Base-by-base conservation (phyloP, 2,888 invertebrate species). In the Thereva unica region DNA sequence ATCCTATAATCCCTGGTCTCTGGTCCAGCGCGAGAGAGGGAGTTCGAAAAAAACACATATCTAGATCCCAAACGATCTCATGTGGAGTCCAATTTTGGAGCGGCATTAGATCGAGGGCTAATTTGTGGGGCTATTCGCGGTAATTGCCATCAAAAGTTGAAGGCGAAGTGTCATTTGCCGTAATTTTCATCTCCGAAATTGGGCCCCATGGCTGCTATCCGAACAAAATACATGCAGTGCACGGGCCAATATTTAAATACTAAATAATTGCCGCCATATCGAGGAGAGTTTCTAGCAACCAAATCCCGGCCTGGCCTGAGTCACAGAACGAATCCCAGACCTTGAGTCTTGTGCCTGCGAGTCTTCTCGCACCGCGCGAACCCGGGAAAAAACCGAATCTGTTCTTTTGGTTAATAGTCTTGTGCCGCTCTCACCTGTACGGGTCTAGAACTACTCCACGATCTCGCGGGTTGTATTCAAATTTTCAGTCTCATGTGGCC, bases 191-290 rank as follows among this genome's bases (percentile, higher is more conserved):
- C 10, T 10, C 59, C 9, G 49, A 59, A 59, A 59, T 41, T 37
- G 34, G 42, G 9, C 12, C 63, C 35, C 35, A 47, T 9, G 4
- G 34, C 52, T 34, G 63, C 23, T 23, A 23, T 23, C 52, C 41
- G 42, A 34, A 41, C 10, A 41, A 12, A 40, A 41, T 41, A 68
- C 66, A 66, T 66, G 66, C 68, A 61, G 65, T 68, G 68, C 68
- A 59, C 68, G 61, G 68, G 68, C 66, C 68, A 68, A 68, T 42
- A 52, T 63, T 63, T 63, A 63, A 63, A 63, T 63, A 50, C 63
- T 40, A 63, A 63, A 63, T 63, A 63, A 63, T 63, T 63, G 52
- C 63, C 63, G 50, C 47, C 37, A 42, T 12, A 23, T 23, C 23
- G 23, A 45, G 59, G 40, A 59, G 9, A 59, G 38, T 59, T 34